Evolutionary conservation across 2,113 vertebrate species (phyloP).

Genomic region (Promerops cafer): DNA sequence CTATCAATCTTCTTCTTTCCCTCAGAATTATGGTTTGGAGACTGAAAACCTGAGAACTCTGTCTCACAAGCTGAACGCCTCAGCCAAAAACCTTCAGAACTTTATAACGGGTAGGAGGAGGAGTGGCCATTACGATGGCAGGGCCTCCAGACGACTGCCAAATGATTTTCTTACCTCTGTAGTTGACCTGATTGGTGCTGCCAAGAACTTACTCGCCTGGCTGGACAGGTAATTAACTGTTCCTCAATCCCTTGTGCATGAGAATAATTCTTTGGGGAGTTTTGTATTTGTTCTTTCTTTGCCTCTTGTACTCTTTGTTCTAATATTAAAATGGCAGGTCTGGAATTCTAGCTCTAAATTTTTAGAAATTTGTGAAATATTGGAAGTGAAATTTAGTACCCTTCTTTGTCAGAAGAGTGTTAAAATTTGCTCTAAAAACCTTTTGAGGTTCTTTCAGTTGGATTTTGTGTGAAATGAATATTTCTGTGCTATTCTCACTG

Average conservation of each 20-base stretch:
- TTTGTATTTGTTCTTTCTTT: neutral
- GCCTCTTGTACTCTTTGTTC: neutral
- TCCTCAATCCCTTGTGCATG: neutral
- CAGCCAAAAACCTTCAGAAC: conserved; percentile 91
- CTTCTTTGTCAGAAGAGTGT: neutral
- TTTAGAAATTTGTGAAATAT: neutral
- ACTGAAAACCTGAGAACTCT: conserved; percentile 88
- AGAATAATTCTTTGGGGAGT: neutral
- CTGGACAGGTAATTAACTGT: conserved; percentile 83
- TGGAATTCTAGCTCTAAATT: neutral
- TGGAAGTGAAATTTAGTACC: neutral
- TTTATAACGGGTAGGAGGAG: conserved; percentile 87
- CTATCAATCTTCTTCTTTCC: neutral
- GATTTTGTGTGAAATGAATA: neutral
- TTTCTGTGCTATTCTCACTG: neutral
- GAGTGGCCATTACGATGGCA: conserved; percentile 84
- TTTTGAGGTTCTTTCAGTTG: neutral
- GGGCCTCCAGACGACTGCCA: conserved; percentile 83
- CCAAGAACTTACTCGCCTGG: conserved; percentile 89
- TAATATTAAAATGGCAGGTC: neutral
- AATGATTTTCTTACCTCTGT: conserved; percentile 88
- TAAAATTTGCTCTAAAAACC: neutral
- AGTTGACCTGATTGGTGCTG: conserved; percentile 88
- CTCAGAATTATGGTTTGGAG: conserved; percentile 87
- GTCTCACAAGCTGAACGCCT: conserved; percentile 88